phyloP scores from a whole-genome alignment of 2,797 vertebrate genomes.

The Anniella stebbinsi region DNA sequence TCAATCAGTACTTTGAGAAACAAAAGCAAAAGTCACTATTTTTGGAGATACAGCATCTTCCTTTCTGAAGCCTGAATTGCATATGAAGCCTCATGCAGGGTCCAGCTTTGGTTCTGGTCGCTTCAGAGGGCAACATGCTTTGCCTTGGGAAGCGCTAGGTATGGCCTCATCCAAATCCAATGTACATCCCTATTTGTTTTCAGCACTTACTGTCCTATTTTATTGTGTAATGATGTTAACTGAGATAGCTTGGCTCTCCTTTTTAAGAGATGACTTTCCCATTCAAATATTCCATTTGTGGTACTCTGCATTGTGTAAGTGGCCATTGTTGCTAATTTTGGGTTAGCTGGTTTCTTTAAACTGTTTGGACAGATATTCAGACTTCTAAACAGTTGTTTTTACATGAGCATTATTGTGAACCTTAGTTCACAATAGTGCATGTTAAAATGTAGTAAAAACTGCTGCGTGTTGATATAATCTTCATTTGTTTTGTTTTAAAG shows the following conservation, averaged over 20 bases:
- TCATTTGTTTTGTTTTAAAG: conserved; percentile 62
- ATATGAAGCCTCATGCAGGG: too few species aligned
- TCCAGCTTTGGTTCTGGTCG: too few species aligned
- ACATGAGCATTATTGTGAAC: background rate
- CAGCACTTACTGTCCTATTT: background rate
- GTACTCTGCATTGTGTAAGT: background rate
- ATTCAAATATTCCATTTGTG: background rate
- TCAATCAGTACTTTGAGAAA: too few species aligned
- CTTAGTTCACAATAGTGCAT: background rate
- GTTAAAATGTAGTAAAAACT: background rate
- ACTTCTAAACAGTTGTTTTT: background rate
- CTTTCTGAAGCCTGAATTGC: too few species aligned
- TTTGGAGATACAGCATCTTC: too few species aligned
- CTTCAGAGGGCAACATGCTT: too few species aligned
- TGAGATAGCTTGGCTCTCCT: background rate
- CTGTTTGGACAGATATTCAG: background rate
- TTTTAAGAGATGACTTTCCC: background rate
- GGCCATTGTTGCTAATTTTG: background rate
- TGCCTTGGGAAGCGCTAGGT: too few species aligned
- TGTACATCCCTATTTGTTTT: background rate
- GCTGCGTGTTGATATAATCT: background rate
- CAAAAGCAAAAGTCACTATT: too few species aligned
- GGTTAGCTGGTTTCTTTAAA: background rate
- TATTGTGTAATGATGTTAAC: background rate
- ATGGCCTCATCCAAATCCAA: too few species aligned